Conservation (phyloP, 2,797 vertebrate genomes). For the Falco rusticolus region DNA sequence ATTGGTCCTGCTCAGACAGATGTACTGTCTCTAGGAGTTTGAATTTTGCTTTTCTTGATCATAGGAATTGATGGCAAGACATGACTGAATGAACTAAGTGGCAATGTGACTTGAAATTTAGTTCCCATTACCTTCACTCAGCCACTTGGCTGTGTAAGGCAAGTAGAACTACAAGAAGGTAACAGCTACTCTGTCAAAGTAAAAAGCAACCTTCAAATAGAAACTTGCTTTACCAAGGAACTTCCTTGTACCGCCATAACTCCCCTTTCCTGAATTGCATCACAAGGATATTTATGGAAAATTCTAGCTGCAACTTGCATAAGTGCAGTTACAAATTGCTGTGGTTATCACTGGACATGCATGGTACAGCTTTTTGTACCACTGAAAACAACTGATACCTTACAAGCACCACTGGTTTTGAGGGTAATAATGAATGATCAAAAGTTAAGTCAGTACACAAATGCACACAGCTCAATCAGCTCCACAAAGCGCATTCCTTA, state of each 20-base stretch:
- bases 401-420: background rate
- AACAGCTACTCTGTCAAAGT: background rate
- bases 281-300: background rate
- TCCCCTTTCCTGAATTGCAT: background rate
- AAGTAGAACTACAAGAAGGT: background rate
- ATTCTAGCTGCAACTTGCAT: background rate
- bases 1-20: background rate
- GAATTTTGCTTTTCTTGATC: background rate
- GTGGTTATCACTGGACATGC: background rate
- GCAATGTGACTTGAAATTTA: background rate
- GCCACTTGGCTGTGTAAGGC: background rate
- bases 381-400: background rate
- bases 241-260: background rate
- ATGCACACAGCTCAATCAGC: background rate
- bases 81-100: background rate
- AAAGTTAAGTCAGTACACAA: background rate
- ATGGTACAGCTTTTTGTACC: background rate
- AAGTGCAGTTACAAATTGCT: background rate
- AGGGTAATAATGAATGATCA: background rate
- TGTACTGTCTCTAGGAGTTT: background rate
- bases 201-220: background rate
- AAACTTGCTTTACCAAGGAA: background rate
- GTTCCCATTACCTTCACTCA: background rate
- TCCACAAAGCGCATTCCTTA: constrained; percentile 6
- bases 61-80: background rate